Conservation (phyloP, 37 sponge, comb jelly and placozoan genomes). For the Oopsacas minuta region DNA sequence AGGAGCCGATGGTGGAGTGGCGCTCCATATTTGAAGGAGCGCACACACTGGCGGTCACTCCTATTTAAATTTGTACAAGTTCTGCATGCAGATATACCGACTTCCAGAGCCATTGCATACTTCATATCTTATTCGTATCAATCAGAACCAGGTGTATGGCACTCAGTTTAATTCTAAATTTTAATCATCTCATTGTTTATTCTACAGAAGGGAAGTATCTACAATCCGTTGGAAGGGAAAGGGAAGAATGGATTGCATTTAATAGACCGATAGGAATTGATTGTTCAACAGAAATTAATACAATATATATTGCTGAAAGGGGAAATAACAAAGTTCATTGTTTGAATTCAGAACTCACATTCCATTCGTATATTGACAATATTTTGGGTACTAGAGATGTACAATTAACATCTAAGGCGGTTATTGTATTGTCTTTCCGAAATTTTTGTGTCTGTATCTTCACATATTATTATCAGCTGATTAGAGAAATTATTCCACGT, state of each 20-base stretch:
- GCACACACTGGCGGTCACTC: too few relatives aligned
- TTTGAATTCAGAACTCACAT: background rate
- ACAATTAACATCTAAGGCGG: background rate
- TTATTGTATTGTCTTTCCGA: background rate
- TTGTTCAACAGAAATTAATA: background rate
- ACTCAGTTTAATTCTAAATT: too few relatives aligned
- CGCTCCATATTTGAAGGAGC: too few relatives aligned
- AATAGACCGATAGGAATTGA: background rate
- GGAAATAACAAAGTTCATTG: background rate
- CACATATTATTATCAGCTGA: background rate
- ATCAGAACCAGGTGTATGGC: too few relatives aligned
- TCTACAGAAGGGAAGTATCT: background rate
- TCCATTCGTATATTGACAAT: background rate
- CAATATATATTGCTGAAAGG: background rate
- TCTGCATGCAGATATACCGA: too few relatives aligned
- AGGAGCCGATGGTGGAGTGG: too few relatives aligned
- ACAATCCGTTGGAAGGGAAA: background rate
- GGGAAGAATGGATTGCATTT: background rate
- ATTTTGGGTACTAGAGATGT: background rate
- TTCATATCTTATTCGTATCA: too few relatives aligned
- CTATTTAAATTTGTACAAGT: too few relatives aligned
- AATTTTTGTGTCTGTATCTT: background rate
- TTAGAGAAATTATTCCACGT: background rate
- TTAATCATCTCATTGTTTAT: background rate
- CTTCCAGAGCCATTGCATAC: too few relatives aligned